Conservation (phyloP, 2,113 vertebrate species). For the Takifugu flavidus region DNA sequence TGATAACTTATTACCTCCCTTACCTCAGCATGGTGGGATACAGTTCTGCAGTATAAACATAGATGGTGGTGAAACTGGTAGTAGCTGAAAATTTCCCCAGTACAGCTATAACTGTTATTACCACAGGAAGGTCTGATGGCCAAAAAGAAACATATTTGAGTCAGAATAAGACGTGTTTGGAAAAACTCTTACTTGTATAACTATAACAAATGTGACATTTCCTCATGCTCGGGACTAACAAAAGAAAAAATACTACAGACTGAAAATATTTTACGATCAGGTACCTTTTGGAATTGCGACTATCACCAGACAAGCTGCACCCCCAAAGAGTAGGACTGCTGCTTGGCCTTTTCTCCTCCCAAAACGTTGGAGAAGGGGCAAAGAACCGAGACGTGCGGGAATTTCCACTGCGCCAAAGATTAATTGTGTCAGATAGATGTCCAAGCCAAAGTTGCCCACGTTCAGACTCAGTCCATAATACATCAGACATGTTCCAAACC, state of each 20-base stretch:
- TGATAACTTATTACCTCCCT: slow-evolving; percentile 4
- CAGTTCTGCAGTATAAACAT: slow-evolving; percentile 80
- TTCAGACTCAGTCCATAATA: slow-evolving; percentile 86
- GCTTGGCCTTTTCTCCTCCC: slow-evolving; percentile 77
- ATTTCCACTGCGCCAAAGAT: slow-evolving; percentile 83
- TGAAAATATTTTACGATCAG: too few relatives aligned
- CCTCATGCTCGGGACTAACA: not conserved
- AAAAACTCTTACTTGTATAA: not conserved
- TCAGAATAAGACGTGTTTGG: not conserved
- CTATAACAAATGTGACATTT: not conserved
- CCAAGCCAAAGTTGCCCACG: slow-evolving; percentile 84
- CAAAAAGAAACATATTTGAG: not conserved
- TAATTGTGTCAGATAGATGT: slow-evolving; percentile 89
- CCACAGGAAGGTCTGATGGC: slow-evolving; percentile 55
- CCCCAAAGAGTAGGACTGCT: slow-evolving; percentile 71
- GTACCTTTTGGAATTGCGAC: slow-evolving; percentile 79
- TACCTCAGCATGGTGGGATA: slow-evolving; percentile 86
- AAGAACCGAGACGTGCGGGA: slow-evolving; percentile 67
- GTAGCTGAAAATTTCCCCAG: slow-evolving; percentile 54
- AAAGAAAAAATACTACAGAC: not conserved
- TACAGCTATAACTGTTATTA: slow-evolving; percentile 40
- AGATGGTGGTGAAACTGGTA: slow-evolving; percentile 36
- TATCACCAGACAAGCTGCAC: slow-evolving; percentile 76
- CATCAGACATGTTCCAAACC: slow-evolving; percentile 83
- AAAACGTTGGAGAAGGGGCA: slow-evolving; percentile 71